Base-by-base conservation (phyloP, 2,797 vertebrate species). In the Hozukius guyotensis region DNA sequence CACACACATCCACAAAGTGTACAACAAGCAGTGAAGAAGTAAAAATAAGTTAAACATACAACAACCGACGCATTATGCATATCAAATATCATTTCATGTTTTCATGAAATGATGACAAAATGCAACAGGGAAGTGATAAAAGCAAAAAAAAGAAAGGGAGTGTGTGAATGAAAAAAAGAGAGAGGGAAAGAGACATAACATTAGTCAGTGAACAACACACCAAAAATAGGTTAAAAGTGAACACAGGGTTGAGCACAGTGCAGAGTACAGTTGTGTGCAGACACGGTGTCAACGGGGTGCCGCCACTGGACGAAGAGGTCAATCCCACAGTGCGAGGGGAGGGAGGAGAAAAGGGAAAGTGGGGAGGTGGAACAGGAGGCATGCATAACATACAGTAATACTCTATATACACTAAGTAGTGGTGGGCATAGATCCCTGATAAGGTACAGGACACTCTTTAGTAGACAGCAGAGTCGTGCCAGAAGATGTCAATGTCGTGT, bases 121-220 rank as follows among this genome's bases (percentile, higher is more conserved):
- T 89, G 88, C 87, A 22, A 77, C 56, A 66, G 59, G 42, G 20
- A 68, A 38, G 81, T 84, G 81, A 80, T 24, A 24, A 73, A 75
- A 77, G 27, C 42, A 78, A 59, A 53, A 75, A 66, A 60, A 27
- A 27, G 20, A 12, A 11, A 13, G 64, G 69, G 34, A 59, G 80
- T 42, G 80, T 82, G 89, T 90, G 88, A 90, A 83, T 84, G 90
- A 42, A 72, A 74, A 84, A 90, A 80, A 90, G 75, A 91, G 89
- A 89, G 83, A 90, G 90, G 85, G 85, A 85, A 83, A 94, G 69
- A 93, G 93, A 94, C 87, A 93, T 56, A 85, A 87, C 85, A 90
- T 94, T 94, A 94, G 93, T 94, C 88, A 90, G 91, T 93, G 90
- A 89, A 81, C 68, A 85, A 67, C 82, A 91, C 87, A 65, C 29